These are phyloP conservation scores for Mus musculus DNA, from an alignment of 2,113 vertebrate species.

Conservation along the genomic window GRCm39 chr2:26209501-26210000, in stretches of 20 bases:
- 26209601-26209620: accelerated
- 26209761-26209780: background rate
- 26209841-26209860: background rate
- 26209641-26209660: background rate
- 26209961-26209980: slow-evolving; percentile 86
- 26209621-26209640: no score
- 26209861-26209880: background rate
- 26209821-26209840: accelerated
- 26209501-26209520: background rate
- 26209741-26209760: slow-evolving; percentile 55
- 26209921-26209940: slow-evolving; percentile 88
- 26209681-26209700: accelerated
- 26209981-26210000: slow-evolving; percentile 88
- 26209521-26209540: background rate
- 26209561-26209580: no score
- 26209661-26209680: background rate
- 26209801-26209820: background rate
- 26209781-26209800: background rate
- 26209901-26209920: slow-evolving; percentile 79
- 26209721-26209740: slow-evolving; percentile 41
- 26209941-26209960: slow-evolving; percentile 87
- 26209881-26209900: background rate
- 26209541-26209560: accelerated
- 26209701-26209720: background rate
- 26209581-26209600: background rate